Percentiles rank a stretch among this genome's conserved stretches.
These are phyloP conservation scores for Otolemur crassicaudatus DNA, from an alignment of 2,797 vertebrate genomes.

Conservation along the genomic window DNA sequence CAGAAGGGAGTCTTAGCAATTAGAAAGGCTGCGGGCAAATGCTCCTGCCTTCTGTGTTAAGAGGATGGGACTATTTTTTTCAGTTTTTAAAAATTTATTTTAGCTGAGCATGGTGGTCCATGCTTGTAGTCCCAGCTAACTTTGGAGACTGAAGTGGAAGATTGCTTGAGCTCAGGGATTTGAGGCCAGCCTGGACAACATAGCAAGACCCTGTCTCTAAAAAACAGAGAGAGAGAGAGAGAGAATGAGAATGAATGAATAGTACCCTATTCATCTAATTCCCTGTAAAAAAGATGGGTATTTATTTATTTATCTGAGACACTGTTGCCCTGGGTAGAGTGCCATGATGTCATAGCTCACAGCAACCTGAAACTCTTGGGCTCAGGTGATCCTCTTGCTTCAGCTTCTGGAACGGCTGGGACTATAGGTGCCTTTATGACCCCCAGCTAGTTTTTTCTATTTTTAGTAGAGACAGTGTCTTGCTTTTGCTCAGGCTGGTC, in stretches of 20 bases:
- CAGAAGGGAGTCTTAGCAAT: not conserved
- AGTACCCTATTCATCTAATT: not conserved
- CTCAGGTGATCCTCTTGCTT: too few relatives aligned
- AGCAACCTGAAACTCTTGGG: too few relatives aligned
- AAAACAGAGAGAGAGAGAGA: not conserved
- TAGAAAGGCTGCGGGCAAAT: not conserved
- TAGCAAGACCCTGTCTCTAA: not conserved
- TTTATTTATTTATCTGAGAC: not conserved
- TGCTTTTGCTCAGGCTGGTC: too few relatives aligned
- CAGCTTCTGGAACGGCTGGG: too few relatives aligned
- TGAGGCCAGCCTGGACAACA: not conserved
- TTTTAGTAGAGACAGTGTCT: too few relatives aligned
- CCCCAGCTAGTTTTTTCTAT: too few relatives aligned
- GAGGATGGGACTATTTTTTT: not conserved
- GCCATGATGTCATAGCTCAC: too few relatives aligned
- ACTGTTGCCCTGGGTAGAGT: too few relatives aligned
- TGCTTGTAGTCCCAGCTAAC: not conserved
- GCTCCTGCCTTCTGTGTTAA: not conserved
- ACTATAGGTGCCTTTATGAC: too few relatives aligned
- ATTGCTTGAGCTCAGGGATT: not conserved
- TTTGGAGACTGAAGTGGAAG: not conserved
- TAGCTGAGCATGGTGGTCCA: not conserved
- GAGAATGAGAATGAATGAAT: too few relatives aligned
- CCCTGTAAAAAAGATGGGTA: not conserved
- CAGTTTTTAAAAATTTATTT: not conserved